phyloP scores from a whole-genome alignment of 2,113 vertebrate species.

The Tyto alba region DNA sequence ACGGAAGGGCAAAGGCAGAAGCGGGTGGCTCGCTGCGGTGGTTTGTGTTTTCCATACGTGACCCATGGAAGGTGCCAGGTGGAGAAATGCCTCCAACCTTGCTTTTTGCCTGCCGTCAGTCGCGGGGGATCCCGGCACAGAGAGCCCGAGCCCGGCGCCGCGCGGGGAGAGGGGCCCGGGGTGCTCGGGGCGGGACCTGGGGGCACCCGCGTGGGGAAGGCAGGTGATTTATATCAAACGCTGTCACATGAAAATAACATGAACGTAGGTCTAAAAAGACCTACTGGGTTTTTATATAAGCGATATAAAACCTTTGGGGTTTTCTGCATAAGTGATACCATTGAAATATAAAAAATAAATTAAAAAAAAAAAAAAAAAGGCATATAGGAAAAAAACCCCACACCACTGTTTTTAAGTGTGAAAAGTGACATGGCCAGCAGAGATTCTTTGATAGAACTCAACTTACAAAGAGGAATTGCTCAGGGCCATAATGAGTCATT shows the following conservation, averaged over 20 bases:
- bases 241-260: background rate
- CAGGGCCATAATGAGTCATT: too few species aligned
- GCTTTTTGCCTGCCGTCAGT: background rate
- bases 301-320: background rate
- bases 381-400: fast-evolving
- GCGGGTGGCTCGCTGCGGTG: fast-evolving
- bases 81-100: background rate
- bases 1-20: fast-evolving
- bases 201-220: too few species aligned
- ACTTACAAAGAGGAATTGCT: background rate
- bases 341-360: background rate
- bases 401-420: background rate
- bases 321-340: background rate
- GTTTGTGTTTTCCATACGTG: fast-evolving
- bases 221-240: too few species aligned
- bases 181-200: too few species aligned
- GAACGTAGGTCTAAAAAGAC: fast-evolving
- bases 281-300: fast-evolving
- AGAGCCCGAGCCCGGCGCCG: too few species aligned
- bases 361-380: too few species aligned
- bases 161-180: too few species aligned
- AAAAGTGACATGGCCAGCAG: fast-evolving
- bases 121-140: too few species aligned
- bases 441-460: background rate
- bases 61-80: background rate